phyloP scores from a whole-genome alignment of 2,888 invertebrate species.

The Cataglyphis albicans region DNA sequence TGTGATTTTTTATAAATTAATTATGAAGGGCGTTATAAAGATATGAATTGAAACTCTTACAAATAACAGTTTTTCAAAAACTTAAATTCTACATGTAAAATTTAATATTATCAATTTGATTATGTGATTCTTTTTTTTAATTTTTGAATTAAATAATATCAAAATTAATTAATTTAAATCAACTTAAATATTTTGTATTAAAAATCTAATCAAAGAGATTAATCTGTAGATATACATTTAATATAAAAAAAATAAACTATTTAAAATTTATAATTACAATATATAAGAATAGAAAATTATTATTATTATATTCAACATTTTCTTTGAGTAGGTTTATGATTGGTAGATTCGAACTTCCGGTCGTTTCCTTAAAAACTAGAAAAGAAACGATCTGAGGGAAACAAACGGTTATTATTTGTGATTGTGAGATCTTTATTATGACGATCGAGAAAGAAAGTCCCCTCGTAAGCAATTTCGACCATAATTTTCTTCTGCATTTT shows the following conservation, averaged over 20 bases:
- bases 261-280: not conserved
- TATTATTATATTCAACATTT: not conserved
- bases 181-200: not conserved
- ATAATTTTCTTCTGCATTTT: constrained; percentile 43
- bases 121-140: not conserved
- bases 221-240: not conserved
- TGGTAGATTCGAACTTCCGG: constrained; percentile 35
- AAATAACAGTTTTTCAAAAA: not conserved
- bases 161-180: not conserved
- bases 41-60: not conserved
- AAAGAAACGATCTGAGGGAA: constrained; percentile 1
- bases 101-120: not conserved
- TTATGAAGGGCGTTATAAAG: not conserved
- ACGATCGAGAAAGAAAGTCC: constrained; percentile 18
- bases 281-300: not conserved
- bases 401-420: constrained; percentile 30
- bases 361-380: constrained; percentile 31
- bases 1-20: not conserved
- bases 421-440: constrained; percentile 47
- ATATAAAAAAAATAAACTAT: not conserved
- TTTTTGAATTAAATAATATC: not conserved
- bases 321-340: not conserved
- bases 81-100: not conserved
- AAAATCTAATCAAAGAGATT: not conserved
- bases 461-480: constrained; percentile 27